These are phyloP conservation scores for Sesia apiformis DNA, from an alignment of 2,888 invertebrate genomes.

Conservation along the genomic window DNA sequence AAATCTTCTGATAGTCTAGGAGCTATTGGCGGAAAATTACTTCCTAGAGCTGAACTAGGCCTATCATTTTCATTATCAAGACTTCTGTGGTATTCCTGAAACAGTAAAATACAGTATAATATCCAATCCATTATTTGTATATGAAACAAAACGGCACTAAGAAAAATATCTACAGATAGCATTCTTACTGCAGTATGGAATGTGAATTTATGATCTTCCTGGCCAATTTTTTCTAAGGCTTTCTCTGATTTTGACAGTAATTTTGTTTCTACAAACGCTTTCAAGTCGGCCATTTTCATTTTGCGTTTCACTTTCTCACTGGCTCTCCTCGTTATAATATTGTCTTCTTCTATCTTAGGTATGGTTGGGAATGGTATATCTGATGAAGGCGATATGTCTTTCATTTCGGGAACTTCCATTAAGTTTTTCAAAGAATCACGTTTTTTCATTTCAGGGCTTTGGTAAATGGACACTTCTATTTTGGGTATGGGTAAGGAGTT, in stretches of 20 bases:
- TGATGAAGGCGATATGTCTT: slow-evolving; percentile 77
- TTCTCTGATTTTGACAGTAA: slow-evolving; percentile 93
- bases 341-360: slow-evolving; percentile 54
- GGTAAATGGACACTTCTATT: slow-evolving; percentile 90
- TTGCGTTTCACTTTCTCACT: slow-evolving; percentile 89
- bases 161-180: slow-evolving; percentile 74
- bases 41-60: slow-evolving; percentile 80
- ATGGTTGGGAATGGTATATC: slow-evolving; percentile 60
- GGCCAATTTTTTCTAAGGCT: slow-evolving; percentile 90
- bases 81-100: slow-evolving; percentile 87
- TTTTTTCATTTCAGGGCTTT: slow-evolving; percentile 82
- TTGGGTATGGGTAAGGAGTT: slow-evolving; percentile 95
- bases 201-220: slow-evolving; percentile 79
- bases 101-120: slow-evolving; percentile 5
- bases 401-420: slow-evolving; percentile 84
- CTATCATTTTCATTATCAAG: slow-evolving; percentile 87
- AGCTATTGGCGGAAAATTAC: slow-evolving; percentile 76
- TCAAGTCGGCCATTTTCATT: slow-evolving; percentile 93
- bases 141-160: not conserved
- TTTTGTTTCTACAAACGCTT: slow-evolving; percentile 94
- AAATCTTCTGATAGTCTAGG: slow-evolving; percentile 67
- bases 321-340: slow-evolving; percentile 72
- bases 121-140: not conserved
- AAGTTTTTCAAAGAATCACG: slow-evolving; percentile 81
- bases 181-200: slow-evolving; percentile 73